These are phyloP conservation scores for Andinoacara biseriatus DNA, from an alignment of 2,113 vertebrate species.

Conservation along the genomic window DNA sequence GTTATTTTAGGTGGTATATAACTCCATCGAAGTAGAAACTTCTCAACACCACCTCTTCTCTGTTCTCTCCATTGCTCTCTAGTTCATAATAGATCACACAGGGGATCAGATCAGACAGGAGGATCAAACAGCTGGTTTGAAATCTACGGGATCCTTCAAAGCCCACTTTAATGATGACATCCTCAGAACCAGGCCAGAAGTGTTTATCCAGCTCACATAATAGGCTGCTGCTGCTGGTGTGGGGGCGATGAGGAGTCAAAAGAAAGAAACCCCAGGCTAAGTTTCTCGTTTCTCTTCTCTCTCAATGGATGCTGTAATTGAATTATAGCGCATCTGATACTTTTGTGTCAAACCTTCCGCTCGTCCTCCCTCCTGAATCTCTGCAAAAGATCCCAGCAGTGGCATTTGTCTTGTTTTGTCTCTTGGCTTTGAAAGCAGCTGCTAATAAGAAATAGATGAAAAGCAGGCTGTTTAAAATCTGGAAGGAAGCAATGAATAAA, in stretches of 20 bases:
- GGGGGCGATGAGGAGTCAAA: slow-evolving; percentile 31
- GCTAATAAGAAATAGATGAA: slow-evolving; percentile 40
- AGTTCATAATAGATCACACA: slow-evolving; percentile 82
- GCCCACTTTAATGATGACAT: slow-evolving; percentile 74
- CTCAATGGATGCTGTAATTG: slow-evolving; percentile 57
- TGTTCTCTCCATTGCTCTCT: background rate
- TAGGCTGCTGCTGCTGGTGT: slow-evolving; percentile 20
- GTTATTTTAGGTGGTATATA: slow-evolving; percentile 22
- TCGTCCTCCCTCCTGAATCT: background rate
- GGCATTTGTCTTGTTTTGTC: slow-evolving; percentile 61
- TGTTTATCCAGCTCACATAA: slow-evolving; percentile 43
- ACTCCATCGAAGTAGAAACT: slow-evolving; percentile 16
- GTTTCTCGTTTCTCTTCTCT: slow-evolving; percentile 50
- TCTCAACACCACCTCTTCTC: slow-evolving; percentile 5
- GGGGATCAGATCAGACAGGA: slow-evolving; percentile 62
- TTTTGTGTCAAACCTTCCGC: slow-evolving; percentile 25
- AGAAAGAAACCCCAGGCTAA: slow-evolving; percentile 55
- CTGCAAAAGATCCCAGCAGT: slow-evolving; percentile 36
- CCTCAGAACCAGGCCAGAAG: slow-evolving; percentile 40
- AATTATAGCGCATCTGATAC: slow-evolving; percentile 69
- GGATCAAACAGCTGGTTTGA: slow-evolving; percentile 68
- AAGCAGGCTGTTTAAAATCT: slow-evolving; percentile 22
- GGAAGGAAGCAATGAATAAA: slow-evolving; percentile 9
- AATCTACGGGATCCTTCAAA: slow-evolving; percentile 47
- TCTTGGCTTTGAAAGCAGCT: slow-evolving; percentile 38